These are phyloP conservation scores for Gibbula magus DNA, from an alignment of 2,888 invertebrate species.

Conservation along the genomic window DNA sequence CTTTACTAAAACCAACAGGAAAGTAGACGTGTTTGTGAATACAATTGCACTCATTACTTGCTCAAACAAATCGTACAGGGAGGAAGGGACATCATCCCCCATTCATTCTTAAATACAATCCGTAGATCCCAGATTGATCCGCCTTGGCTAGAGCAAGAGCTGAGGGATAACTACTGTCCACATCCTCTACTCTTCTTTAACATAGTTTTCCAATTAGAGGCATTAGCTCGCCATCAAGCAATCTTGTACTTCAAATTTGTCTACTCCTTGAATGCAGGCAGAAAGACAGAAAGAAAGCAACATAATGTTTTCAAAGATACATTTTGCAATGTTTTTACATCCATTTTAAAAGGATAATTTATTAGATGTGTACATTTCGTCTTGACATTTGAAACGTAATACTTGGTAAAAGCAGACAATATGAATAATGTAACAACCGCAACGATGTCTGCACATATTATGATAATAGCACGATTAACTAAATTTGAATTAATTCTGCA, in stretches of 20 bases:
- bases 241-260: not conserved
- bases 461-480: too few relatives aligned
- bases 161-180: not conserved
- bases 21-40: not conserved
- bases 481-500: too few relatives aligned
- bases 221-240: not conserved
- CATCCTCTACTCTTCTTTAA: not conserved
- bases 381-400: too few relatives aligned
- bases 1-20: not conserved
- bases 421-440: too few relatives aligned
- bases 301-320: too few relatives aligned
- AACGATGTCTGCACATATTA: too few relatives aligned
- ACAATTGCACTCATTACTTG: constrained; percentile 5
- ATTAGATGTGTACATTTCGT: too few relatives aligned
- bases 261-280: too few relatives aligned
- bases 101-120: constrained; percentile 11
- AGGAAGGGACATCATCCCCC: not conserved
- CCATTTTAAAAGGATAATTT: too few relatives aligned
- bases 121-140: not conserved
- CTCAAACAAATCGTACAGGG: not conserved
- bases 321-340: too few relatives aligned
- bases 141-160: not conserved
- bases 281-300: too few relatives aligned
- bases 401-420: too few relatives aligned
- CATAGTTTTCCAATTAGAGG: constrained; percentile 13